Evolutionary conservation across 2,797 vertebrate genomes (phyloP), one percentile per base, ranked within the genome.

Genomic region (Pseudopleuronectes americanus): DNA sequence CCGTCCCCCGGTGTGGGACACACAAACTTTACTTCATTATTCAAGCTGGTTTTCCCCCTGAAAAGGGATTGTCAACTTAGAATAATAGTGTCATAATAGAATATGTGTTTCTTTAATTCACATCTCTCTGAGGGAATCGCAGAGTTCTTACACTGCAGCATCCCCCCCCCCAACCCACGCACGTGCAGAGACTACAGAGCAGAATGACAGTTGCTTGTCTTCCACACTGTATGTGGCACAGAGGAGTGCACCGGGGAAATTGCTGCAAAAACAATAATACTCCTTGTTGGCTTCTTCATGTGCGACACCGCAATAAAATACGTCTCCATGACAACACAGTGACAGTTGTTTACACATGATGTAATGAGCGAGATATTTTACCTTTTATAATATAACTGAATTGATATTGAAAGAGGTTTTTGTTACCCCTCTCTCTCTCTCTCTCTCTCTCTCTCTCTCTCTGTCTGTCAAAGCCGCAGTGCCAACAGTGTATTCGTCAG

Each of bases 21-120:
- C n/a, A 47, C 52, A 33, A 23, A 22, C 24, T 51, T 76, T 12
- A 48, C 47, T 81, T 43, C 70, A 84, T 87, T 80, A 83, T 86
- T 84, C 60, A 84, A 48, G 17, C 23, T 36, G 19, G 10, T 82
- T 81, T 71, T 59, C 55, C 45, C 45, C 36, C 21, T 49, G 70
- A 87, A 79, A 75, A 54, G 51, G 60, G 41, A 73, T 80, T 84
- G 83, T 82, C 83, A 83, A 4, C 22, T 58, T 81, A 67, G 73
- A 84, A 87, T 84, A 89, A 87, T 80, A 26, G 74, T 80, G 78
- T 79, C 81, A 76, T 86, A 54, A 73, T 59, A 72, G 47, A 68
- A 72, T 85, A 36, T 71, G n/a, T 68, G 21, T 79, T 47, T 71
- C 48, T 67, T 55, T 55, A 55, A 64, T 82, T 70, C 67, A 47